Percentiles rank a stretch among this genome's conserved stretches.
Evolutionary conservation across 2,113 vertebrate genomes (phyloP).

Genomic region (rat (Rattus norvegicus)): DNA sequence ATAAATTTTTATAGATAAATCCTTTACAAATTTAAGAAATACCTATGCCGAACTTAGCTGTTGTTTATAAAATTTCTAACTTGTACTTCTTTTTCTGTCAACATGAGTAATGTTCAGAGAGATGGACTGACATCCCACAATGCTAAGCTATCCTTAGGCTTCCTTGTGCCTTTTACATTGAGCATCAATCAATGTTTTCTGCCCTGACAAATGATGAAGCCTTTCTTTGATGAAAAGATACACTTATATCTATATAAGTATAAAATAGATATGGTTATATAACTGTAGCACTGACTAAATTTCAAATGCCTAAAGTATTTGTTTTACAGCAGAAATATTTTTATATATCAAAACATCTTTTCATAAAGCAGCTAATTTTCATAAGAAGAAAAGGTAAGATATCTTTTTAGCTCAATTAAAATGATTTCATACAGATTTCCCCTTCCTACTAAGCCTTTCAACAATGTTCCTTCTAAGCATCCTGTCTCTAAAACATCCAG

Average conservation of each 20-base stretch:
- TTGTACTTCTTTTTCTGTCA: not conserved
- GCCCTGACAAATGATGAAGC: not conserved
- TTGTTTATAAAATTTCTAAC: not conserved
- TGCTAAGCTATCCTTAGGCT: not conserved
- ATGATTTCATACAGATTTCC: conserved; percentile 11
- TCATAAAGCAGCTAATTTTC: conserved; percentile 15
- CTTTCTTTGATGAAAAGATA: conserved; percentile 13
- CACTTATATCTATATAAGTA: conserved; percentile 8
- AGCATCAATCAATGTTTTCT: conserved; percentile 19
- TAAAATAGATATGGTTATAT: not conserved
- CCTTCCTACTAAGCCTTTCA: not conserved
- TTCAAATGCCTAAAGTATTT: conserved; percentile 42
- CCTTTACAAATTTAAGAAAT: not conserved
- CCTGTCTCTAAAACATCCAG: not conserved
- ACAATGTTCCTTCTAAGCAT: not conserved
- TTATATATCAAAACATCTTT: not conserved
- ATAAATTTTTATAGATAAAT: not conserved
- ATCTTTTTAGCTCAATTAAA: conserved; percentile 25
- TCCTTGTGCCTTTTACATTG: conserved; percentile 28
- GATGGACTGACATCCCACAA: not conserved
- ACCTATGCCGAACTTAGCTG: not conserved
- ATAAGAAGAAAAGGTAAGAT: not conserved
- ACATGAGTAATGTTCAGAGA: not conserved
- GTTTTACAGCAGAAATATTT: not conserved
- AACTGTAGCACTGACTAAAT: not conserved